phyloP scores from a whole-genome alignment of 2,888 invertebrate species.

The Hymenopus coronatus region DNA sequence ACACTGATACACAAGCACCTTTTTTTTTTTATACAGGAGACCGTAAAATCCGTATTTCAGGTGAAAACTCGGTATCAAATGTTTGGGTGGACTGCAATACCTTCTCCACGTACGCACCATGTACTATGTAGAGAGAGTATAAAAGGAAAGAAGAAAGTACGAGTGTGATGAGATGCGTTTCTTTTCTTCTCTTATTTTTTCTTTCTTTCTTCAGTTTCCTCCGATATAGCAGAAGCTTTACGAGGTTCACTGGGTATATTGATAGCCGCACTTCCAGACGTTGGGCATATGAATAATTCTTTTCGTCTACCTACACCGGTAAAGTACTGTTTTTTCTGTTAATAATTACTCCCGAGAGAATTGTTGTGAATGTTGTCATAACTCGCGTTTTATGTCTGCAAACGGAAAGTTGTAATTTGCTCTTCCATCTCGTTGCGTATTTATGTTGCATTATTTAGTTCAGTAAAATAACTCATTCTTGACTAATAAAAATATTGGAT shows the following conservation, averaged over 20 bases:
- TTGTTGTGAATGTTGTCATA: not conserved
- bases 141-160: not conserved
- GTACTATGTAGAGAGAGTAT: no score
- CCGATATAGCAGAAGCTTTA: not conserved
- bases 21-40: no score
- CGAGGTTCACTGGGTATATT: not conserved
- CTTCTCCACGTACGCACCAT: no score
- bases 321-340: not conserved
- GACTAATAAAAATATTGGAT: no score
- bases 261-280: not conserved
- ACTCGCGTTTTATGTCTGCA: not conserved
- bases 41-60: no score
- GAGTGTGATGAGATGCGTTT: not conserved
- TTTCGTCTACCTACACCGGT: not conserved
- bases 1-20: no score
- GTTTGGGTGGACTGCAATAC: no score
- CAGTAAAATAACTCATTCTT: no score
- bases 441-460: no score
- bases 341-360: not conserved
- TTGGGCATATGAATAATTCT: not conserved
- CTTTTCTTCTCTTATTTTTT: no score
- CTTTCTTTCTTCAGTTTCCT: not conserved
- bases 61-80: no score
- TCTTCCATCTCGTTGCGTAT: no score
- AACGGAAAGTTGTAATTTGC: not conserved